Base-by-base conservation (phyloP, 1,140 invertebrate species). In the Diorhabda carinulata region DNA sequence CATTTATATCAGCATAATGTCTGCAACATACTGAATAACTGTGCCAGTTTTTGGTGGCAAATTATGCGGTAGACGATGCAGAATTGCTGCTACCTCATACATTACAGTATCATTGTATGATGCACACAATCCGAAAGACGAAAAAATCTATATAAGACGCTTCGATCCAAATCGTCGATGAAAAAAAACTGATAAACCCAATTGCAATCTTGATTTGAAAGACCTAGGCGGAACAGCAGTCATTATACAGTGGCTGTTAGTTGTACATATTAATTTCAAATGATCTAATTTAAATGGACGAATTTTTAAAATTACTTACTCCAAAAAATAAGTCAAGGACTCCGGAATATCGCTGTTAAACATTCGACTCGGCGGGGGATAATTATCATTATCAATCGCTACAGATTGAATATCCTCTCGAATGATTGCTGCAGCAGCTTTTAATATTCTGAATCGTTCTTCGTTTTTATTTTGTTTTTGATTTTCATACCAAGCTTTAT, bases 1-100 rank as follows among this genome's bases (percentile, higher is more conserved):
- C 78, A 78, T 81, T 80, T 67, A 79, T 77, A 73, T 80, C 79
- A 69, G 77, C 78, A 79, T 82, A 81, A 56, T 82, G 25, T 25
- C 77, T 69, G 61, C 76, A 73, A 80, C 78, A 62, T 79, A 79
- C 74, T 82, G 81, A 25, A 25, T 25, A 1, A 25, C 1, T 25
- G 25, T 25, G 25, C 76, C 78, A 72, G 40, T 75, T 75, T 81
- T 76, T 76, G 79, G 73, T 78, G 72, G 68, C 76, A 78, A 57
- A 44, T 79, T 52, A 76, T 76, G 78, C 76, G 75, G 77, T 57
- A 66, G 77, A 72, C 61, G 72, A 74, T 75, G 72, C 8, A 74
- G 74, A 80, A 79, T 78, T 78, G 79, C 78, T 80, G 78, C 69
- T 74, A 72, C 66, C 63, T 80, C 77, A 61, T 79, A 79, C 70